Evolutionary conservation across 2,113 vertebrate species (phyloP).

Genomic region (Bos indicus): DNA sequence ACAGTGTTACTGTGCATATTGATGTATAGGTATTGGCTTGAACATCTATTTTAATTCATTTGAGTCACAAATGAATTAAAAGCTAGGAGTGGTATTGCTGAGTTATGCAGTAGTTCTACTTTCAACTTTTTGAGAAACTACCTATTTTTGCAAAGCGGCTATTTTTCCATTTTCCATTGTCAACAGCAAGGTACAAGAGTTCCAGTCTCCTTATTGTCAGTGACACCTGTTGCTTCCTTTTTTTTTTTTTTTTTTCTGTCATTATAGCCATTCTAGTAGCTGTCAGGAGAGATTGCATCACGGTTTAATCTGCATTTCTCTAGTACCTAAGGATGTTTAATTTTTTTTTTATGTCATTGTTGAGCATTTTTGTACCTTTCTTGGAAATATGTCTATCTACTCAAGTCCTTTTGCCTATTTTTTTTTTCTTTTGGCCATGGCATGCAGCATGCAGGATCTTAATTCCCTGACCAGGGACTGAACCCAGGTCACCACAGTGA

Average conservation of each 20-base stretch:
- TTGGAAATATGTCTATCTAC: neutral
- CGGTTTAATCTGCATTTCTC: neutral
- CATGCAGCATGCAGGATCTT: neutral
- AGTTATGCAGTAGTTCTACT: neutral
- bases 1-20: neutral
- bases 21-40: neutral
- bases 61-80: neutral
- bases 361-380: neutral
- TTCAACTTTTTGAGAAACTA: neutral
- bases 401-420: neutral
- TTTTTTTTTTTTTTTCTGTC: neutral
- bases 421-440: neutral
- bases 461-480: neutral
- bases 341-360: neutral
- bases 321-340: neutral
- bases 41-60: neutral
- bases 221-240: neutral
- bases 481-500: neutral
- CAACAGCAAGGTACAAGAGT: neutral
- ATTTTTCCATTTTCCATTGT: neutral
- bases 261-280: neutral
- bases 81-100: neutral
- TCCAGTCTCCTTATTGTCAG: neutral
- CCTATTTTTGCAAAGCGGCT: neutral
- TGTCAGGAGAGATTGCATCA: too few species aligned